Percentiles rank a stretch among this genome's conserved stretches.
These are phyloP conservation scores for Parascotia fuliginaria DNA, from an alignment of 2,888 invertebrate species.

Conservation along the genomic window DNA sequence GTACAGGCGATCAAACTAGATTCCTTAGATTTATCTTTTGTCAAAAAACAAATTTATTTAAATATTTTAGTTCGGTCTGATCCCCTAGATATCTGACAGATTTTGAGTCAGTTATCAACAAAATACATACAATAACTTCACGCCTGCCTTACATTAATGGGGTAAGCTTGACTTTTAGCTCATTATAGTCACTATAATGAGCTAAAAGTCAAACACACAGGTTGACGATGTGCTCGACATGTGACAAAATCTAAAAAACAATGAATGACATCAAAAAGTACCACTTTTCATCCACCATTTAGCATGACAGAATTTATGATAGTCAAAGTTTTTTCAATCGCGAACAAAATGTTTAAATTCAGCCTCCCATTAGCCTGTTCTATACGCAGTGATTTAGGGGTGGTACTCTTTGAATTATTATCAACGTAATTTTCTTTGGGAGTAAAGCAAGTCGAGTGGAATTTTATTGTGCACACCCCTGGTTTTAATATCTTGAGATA, in stretches of 20 bases:
- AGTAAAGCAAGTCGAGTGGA: conserved; percentile 47
- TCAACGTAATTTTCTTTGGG: conserved; percentile 54
- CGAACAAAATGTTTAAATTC: conserved; percentile 60
- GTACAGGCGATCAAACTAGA: too few species aligned
- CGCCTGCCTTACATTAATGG: too few species aligned
- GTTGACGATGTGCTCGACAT: too few species aligned
- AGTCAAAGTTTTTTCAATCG: conserved; percentile 54
- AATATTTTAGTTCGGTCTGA: too few species aligned
- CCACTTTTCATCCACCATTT: conserved; percentile 25
- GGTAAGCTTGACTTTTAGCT: too few species aligned
- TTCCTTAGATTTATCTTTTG: too few species aligned
- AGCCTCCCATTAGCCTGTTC: conserved; percentile 65
- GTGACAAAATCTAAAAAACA: background rate
- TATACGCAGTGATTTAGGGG: conserved; percentile 67
- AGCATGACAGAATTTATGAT: conserved; percentile 32
- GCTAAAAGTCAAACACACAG: too few species aligned
- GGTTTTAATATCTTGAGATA: conserved; percentile 10
- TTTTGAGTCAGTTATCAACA: too few species aligned
- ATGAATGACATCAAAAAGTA: conserved; percentile 20
- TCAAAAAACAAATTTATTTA: too few species aligned
- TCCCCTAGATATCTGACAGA: too few species aligned
- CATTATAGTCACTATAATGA: too few species aligned
- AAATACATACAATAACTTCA: too few species aligned
- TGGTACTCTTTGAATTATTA: conserved; percentile 58
- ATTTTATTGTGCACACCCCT: conserved; percentile 46